Evolutionary conservation across 2,888 invertebrate genomes (phyloP), one percentile per base, ranked within the genome.

Genomic region (Ganaspis brasiliensis): DNA sequence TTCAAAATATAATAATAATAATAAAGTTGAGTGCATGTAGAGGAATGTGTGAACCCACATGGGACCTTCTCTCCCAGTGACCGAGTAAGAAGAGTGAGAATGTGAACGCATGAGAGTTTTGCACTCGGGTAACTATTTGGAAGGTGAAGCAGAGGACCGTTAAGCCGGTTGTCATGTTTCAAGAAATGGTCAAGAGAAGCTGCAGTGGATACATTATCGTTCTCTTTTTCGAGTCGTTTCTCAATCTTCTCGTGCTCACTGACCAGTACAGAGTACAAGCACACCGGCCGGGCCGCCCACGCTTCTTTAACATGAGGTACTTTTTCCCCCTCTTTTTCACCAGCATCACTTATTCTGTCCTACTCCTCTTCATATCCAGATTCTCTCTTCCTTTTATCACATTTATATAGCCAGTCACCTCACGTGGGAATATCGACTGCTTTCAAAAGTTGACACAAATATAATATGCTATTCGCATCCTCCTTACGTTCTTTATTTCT

Each of bases 221-320:
- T 80, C 74, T 79, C 78, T 79, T 81, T 73, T 75, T 74, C 73
- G 73, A 35, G 45, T 78, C 84, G 59, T 83, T 71, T 81, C 81
- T 81, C 82, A 79, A 82, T 81, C 81, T 86, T 84, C 84, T 84
- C 80, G 79, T 78, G 78, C 81, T 82, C 84, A 83, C 84, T 85
- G 87, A 86, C n/a, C 87, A 84, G 80, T 72, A 72, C 67, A 55
- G 63, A 52, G 56, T 71, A 74, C 75, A 72, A 76, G 76, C 63
- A 76, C 75, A 72, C 45, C 45, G 45, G 24, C 56, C n/a, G 71
- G n/a, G 45, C 10, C 73, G 40, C 61, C 49, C 49, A 61, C 72
- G 21, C 52, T 59, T 52, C 37, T 40, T 19, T 40, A 21, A 31
- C 55, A 19, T 16, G 10, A 35, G 24, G 35, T 71, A 24, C 40